Percentiles rank a stretch among this genome's conserved stretches.
phyloP scores from a whole-genome alignment of 2,888 invertebrate genomes.

The Clostera curtula region DNA sequence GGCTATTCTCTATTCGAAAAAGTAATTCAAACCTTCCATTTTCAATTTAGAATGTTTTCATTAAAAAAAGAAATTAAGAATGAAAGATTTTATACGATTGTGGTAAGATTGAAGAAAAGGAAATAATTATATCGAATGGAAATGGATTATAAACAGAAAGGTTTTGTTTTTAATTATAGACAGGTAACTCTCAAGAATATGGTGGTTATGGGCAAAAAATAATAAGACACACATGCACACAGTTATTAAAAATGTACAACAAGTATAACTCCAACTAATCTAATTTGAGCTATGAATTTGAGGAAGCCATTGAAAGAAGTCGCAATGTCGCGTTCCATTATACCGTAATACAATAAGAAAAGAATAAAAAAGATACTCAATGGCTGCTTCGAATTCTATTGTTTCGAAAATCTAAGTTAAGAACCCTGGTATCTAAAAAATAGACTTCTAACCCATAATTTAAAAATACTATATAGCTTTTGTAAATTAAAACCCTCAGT shows the following conservation, averaged over 20 bases:
- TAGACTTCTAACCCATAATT: no score
- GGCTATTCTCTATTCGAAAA: constrained; percentile 14
- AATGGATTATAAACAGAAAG: constrained; percentile 14
- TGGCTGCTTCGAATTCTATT: constrained; percentile 5
- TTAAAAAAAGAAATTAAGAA: constrained; percentile 8
- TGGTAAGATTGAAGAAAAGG: constrained; percentile 8
- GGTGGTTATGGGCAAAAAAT: constrained; percentile 55
- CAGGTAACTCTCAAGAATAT: constrained; percentile 40
- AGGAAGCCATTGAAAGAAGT: constrained; percentile 28
- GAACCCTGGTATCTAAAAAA: no score
- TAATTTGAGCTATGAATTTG: constrained; percentile 33
- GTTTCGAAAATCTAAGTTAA: neutral
- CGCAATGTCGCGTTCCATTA: constrained; percentile 11
- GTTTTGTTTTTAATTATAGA: constrained; percentile 17
- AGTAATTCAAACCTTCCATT: constrained; percentile 15
- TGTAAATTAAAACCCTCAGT: no score
- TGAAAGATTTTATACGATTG: constrained; percentile 16
- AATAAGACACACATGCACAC: constrained; percentile 49
- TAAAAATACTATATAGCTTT: no score
- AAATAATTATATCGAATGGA: constrained; percentile 12
- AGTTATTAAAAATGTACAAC: constrained; percentile 19
- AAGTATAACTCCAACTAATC: constrained; percentile 27
- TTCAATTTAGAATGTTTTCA: constrained; percentile 6
- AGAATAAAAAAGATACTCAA: constrained; percentile 1
- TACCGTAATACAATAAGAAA: constrained; percentile 4